These are phyloP conservation scores for Gymnocephalus cernua DNA, from an alignment of 2,113 vertebrate genomes.

Conservation along the genomic window DNA sequence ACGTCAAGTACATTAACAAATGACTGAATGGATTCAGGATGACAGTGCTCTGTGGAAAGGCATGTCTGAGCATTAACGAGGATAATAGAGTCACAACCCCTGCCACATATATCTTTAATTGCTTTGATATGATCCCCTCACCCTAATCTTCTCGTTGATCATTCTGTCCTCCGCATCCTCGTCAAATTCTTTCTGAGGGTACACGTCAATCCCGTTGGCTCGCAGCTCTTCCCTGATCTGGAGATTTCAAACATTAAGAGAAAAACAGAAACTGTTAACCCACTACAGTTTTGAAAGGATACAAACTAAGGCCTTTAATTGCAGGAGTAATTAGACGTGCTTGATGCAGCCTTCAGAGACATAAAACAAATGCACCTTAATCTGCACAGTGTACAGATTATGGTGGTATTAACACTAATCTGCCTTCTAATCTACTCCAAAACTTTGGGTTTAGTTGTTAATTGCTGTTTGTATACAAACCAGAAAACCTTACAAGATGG, in stretches of 20 bases:
- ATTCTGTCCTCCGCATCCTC: constrained; percentile 95
- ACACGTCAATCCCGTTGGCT: constrained; percentile 95
- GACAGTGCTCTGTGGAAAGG: neutral
- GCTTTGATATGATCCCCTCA: constrained; percentile 70
- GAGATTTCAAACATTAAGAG: constrained; percentile 25
- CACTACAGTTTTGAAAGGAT: constrained; percentile 9
- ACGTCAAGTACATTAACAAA: neutral
- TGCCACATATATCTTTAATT: neutral
- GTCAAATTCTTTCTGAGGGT: constrained; percentile 98
- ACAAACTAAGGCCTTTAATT: constrained; percentile 38
- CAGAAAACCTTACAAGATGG: constrained; percentile 21
- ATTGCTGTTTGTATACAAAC: constrained; percentile 34
- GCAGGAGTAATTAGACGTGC: constrained; percentile 13
- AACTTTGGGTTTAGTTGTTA: constrained; percentile 35
- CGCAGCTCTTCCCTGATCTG: constrained; percentile 96
- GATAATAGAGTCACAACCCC: neutral
- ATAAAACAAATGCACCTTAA: constrained; percentile 26
- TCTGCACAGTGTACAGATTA: constrained; percentile 23
- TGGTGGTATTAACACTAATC: constrained; percentile 44
- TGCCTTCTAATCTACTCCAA: constrained; percentile 42
- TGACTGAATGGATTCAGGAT: neutral
- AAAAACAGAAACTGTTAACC: constrained; percentile 8
- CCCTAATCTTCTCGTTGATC: constrained; percentile 97
- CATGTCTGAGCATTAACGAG: constrained; percentile 8
- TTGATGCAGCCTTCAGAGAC: constrained; percentile 28